Conservation (phyloP, 2,797 vertebrate species). For the Margarornis squamiger region DNA sequence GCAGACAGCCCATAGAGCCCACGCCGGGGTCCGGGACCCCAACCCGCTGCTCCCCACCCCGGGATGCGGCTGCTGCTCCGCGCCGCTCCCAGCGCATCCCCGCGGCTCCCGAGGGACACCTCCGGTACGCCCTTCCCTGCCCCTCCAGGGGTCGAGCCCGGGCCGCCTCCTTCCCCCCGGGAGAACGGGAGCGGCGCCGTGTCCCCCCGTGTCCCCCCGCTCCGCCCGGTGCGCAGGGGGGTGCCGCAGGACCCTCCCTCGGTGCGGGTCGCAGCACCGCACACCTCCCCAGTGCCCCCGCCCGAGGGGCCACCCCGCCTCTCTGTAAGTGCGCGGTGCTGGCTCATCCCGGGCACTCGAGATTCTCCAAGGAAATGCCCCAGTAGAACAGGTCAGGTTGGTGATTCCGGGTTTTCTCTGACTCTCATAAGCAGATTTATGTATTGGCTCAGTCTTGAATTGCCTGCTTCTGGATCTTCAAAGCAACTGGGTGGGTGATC, state of each 20-base stretch:
- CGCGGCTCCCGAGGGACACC: neutral
- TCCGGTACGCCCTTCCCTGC: neutral
- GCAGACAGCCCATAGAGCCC: neutral
- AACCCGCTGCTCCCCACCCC: neutral
- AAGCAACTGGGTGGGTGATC: accelerated
- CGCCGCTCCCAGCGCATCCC: neutral
- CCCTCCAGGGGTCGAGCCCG: neutral
- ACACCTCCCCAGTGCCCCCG: neutral
- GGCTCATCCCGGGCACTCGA: neutral
- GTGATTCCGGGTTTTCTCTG: neutral
- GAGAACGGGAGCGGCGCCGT: neutral
- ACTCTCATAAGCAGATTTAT: neutral
- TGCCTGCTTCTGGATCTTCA: neutral
- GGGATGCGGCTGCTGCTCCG: neutral
- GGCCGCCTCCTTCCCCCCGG: neutral
- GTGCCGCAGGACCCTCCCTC: neutral
- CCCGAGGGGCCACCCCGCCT: neutral
- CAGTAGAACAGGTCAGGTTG: neutral
- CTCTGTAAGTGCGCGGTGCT: neutral
- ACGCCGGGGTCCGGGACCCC: no score
- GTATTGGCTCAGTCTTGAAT: neutral
- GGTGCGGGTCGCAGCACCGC: neutral
- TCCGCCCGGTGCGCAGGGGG: no score
- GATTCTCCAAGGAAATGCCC: neutral
- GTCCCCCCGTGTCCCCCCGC: neutral